phyloP scores from a whole-genome alignment of 2,113 vertebrate genomes.

The Carassius gibelio region DNA sequence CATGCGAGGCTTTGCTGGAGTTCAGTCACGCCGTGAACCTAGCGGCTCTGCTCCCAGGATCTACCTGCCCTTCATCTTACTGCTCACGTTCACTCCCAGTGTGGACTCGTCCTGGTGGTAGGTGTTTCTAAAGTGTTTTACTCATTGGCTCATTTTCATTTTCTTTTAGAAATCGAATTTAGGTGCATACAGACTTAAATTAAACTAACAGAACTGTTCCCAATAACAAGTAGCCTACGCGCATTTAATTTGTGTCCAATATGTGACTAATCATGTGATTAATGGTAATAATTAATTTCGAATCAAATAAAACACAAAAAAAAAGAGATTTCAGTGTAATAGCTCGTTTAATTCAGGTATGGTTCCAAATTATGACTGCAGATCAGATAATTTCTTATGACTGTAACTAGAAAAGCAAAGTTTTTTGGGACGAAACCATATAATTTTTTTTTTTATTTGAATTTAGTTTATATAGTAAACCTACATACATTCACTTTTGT shows the following conservation, averaged over 20 bases:
- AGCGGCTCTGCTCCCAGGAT: conserved; percentile 69
- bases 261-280: background rate
- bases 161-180: background rate
- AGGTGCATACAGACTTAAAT: background rate
- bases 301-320: background rate
- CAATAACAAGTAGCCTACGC: background rate
- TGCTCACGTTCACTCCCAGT: conserved; percentile 86
- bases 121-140: conserved; percentile 60
- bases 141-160: background rate
- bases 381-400: background rate
- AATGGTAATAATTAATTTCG: too few relatives aligned
- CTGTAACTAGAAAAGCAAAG: background rate
- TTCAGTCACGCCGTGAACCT: conserved; percentile 34
- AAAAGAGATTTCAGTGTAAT: background rate
- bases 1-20: conserved; percentile 34
- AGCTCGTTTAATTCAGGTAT: background rate
- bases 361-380: background rate
- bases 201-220: background rate
- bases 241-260: background rate
- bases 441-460: background rate
- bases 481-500: background rate
- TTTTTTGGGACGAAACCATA: background rate
- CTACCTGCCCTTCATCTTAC: conserved; percentile 75
- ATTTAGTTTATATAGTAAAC: background rate
- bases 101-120: conserved; percentile 95